Conservation (phyloP, 2,113 vertebrate genomes). For the Alaudala cheleensis region DNA sequence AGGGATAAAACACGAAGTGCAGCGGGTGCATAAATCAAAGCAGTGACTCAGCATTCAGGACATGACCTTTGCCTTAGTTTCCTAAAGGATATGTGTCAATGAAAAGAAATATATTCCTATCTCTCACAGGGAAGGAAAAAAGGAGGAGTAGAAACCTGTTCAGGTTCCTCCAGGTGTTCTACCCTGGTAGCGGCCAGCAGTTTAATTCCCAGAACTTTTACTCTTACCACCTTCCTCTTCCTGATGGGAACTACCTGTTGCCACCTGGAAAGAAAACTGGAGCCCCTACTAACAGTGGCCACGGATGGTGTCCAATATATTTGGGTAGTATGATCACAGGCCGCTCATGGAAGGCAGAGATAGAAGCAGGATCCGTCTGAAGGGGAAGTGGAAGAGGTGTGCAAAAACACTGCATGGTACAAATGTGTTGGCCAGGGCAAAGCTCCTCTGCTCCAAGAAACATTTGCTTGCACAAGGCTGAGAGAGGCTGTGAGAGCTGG, state of each 20-base stretch:
- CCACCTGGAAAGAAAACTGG: neutral
- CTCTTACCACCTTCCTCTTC: neutral
- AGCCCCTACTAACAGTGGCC: neutral
- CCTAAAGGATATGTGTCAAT: neutral
- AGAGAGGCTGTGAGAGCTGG: neutral
- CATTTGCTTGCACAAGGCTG: neutral
- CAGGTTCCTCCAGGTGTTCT: neutral
- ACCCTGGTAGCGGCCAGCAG: neutral
- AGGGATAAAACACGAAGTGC: neutral
- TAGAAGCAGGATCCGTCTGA: neutral
- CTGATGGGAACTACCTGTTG: neutral
- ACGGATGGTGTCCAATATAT: neutral
- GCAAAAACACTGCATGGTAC: fast-evolving
- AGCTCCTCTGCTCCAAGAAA: neutral
- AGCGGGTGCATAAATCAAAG: neutral
- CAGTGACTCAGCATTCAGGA: conserved; percentile 6
- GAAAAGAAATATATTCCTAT: neutral
- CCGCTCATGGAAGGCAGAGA: neutral
- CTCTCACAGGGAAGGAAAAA: neutral
- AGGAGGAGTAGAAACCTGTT: neutral
- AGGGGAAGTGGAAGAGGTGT: neutral
- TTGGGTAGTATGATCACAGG: neutral
- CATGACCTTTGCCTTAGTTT: neutral
- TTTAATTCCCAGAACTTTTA: fast-evolving
- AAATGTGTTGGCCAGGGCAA: neutral